Evolutionary conservation across 2,113 vertebrate species (phyloP).

Genomic region (Silurus meridionalis): DNA sequence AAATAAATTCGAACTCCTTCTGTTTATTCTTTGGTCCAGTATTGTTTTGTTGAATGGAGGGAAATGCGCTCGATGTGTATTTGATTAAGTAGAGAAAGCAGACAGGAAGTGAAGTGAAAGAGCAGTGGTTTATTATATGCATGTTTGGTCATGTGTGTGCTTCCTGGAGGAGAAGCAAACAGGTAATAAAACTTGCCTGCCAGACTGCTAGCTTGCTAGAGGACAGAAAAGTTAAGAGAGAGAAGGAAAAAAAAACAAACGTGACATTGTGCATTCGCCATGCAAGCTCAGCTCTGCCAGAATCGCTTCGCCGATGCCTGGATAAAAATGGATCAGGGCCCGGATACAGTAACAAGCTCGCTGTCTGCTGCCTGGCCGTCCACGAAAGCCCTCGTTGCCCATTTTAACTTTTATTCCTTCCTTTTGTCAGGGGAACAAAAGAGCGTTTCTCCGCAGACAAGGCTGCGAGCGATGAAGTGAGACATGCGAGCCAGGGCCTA

Average conservation of each 20-base stretch:
- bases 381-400: not conserved
- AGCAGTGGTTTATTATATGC: constrained; percentile 4
- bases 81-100: not conserved
- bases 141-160: not conserved
- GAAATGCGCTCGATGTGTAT: not conserved
- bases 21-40: not conserved
- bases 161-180: constrained; percentile 25
- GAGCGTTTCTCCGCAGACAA: not conserved
- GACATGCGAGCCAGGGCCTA: constrained; percentile 23
- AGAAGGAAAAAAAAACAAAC: constrained; percentile 26
- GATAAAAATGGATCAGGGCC: not conserved
- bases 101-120: not conserved
- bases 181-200: constrained; percentile 1
- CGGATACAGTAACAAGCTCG: constrained; percentile 19
- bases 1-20: not conserved
- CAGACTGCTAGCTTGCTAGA: constrained; percentile 21
- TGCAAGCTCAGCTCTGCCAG: constrained; percentile 18
- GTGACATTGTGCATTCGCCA: constrained; percentile 38
- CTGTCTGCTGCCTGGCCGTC: not conserved
- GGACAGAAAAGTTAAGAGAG: constrained; percentile 6
- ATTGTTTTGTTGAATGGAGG: not conserved
- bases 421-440: constrained; percentile 3
- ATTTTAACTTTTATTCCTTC: constrained; percentile 40
- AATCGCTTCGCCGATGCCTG: constrained; percentile 14
- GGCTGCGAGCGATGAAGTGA: constrained; percentile 27